Evolutionary conservation across 2,113 vertebrate species (phyloP), one percentile per base, ranked within the genome.

Genomic region (Cryptomyrus ogoouensis): DNA sequence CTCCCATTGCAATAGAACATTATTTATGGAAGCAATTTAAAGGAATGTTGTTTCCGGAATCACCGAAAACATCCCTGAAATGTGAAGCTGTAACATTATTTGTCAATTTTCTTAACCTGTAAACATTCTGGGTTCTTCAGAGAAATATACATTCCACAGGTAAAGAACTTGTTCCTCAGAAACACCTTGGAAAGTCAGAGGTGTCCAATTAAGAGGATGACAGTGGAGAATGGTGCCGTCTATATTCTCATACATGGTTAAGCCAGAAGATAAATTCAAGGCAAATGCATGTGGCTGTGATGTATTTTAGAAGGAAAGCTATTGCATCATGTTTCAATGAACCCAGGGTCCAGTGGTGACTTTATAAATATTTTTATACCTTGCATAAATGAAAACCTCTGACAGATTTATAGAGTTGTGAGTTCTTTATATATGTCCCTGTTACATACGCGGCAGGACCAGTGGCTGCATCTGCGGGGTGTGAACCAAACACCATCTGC

Each of bases 341-440:
- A 58, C 74, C 10, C 13, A 50, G 77, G 35, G 87, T 91, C 90
- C 85, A 88, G 66, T 47, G 74, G 89, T 91, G 89, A 77, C 87
- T 88, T 12, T 89, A 83, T 88, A 92, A 91, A 91, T 87, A 90
- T 91, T 58, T 90, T 77, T 62, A 47, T 84, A n/a, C 7, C 66
- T 46, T 50, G 83, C 50, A 86, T 66, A 90, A 90, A 92, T 50
- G 89, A 91, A 89, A 90, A 89, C 70, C 53, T 56, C 53, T 90
- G 74, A 89, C 80, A 91, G 88, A 92, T 93, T 90, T 92, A 90
- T 88, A 88, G 88, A 77, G 83, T 80, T 62, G 70, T 88, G 88
- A 91, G 89, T 58, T 74, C 74, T 93, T 90, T 89, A 84, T 84
- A 84, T 84, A 84, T 47, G 8, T 84, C 19, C 39, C 44, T 47